Base-by-base conservation (phyloP, 2,797 vertebrate genomes). In the Rhabdophis nuchalis region DNA sequence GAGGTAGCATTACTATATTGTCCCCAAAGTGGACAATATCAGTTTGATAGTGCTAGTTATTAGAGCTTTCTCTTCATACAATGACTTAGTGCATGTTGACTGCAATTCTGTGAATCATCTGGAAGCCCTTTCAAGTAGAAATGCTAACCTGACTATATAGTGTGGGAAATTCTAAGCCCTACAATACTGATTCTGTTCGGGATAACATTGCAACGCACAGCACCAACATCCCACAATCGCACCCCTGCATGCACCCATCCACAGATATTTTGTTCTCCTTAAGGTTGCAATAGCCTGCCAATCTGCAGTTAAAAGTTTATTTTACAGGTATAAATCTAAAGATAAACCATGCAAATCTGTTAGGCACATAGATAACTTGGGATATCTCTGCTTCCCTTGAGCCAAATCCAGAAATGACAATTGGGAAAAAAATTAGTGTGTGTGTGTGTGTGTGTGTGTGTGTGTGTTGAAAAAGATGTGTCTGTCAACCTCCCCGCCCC, bases 11-110 rank as follows among this genome's bases (percentile, higher is more conserved):
- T 5, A 50, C 46, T 50, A 92, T 25, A 56, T 86, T 36, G 4
- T 58, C 92, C 93, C 93, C 93, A 61, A 91, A 95, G 95, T 16
- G 85, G 94, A 72, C 41, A 61, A 57, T 77, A 54, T 56, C 64
- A 54, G 2, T 57, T 87, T 61, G 88, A 20, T 68, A 53, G 13
- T 93, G 90, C 56, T 88, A 72, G 87, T 91, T 89, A 90, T 77
- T 82, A 25, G 5, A 18, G 89, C 91, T 92, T 2, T 52, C 32
- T 89, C 90, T 89, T 72, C 54, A 13, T 90, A 60, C 2, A 32
- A 25, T 87, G 4, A 0, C 54, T 92, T 25, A 86, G 11, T 0
- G 0, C 0, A 0, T 1, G 10, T 27, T 94, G 86, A 27, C 23
- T 92, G 46, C 3, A 3, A 77, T 89, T 23, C 46, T 41, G 0